Conservation (phyloP, 1,140 invertebrate genomes). For the Physella acuta region DNA sequence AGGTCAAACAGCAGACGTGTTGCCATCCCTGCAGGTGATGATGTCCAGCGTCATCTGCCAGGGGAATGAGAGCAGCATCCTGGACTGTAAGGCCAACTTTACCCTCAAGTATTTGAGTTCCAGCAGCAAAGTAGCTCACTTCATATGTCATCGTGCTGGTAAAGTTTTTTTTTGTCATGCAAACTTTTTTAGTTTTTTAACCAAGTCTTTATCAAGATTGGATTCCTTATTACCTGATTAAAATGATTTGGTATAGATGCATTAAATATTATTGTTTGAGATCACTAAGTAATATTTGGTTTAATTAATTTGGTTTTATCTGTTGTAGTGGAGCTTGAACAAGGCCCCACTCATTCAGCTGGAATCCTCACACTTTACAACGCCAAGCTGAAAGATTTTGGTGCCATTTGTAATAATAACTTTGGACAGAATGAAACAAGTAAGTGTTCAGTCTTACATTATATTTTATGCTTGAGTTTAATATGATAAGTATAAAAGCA, state of each 20-base stretch:
- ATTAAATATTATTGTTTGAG: too few relatives aligned
- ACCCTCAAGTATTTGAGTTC: too few relatives aligned
- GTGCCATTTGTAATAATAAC: slow-evolving; percentile 44
- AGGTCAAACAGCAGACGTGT: background rate
- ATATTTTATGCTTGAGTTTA: slow-evolving; percentile 37
- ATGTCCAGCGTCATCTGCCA: background rate
- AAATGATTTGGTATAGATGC: too few relatives aligned
- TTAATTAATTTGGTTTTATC: background rate
- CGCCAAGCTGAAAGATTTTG: slow-evolving; percentile 36
- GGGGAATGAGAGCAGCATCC: background rate
- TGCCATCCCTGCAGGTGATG: background rate
- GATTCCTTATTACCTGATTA: too few relatives aligned
- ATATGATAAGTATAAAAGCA: background rate
- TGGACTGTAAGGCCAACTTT: slow-evolving; percentile 12
- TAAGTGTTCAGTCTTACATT: slow-evolving; percentile 15
- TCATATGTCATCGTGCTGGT: slow-evolving; percentile 47
- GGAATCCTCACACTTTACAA: slow-evolving; percentile 74
- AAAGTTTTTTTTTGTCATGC: slow-evolving; percentile 3
- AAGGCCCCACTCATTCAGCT: slow-evolving; percentile 60
- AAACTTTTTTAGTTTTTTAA: background rate
- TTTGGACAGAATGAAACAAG: slow-evolving; percentile 47
- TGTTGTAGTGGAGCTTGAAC: slow-evolving; percentile 36
- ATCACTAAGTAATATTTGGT: too few relatives aligned
- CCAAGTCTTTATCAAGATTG: too few relatives aligned
- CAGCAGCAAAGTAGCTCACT: slow-evolving; percentile 31